Percentiles rank a stretch among this genome's conserved stretches.
phyloP scores from a whole-genome alignment of 2,888 invertebrate genomes.

The Sminthurinus aureus region DNA sequence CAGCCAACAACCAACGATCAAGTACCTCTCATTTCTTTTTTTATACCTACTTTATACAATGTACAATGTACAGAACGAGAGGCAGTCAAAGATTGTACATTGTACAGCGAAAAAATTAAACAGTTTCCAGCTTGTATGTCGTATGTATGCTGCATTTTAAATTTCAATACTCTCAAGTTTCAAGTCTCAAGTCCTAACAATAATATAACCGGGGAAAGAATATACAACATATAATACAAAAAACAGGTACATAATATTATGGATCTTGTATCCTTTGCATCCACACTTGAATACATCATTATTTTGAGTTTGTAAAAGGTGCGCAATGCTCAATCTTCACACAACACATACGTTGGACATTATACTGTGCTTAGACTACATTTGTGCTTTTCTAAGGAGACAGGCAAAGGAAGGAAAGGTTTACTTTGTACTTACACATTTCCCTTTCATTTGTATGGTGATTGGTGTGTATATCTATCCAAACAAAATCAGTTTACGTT shows the following conservation, averaged over 20 bases:
- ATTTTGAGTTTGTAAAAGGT: neutral
- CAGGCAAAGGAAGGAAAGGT: neutral
- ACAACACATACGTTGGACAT: neutral
- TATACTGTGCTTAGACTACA: neutral
- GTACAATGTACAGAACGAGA: too few relatives aligned
- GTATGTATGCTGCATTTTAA: neutral
- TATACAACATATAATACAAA: neutral
- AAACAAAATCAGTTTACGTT: neutral
- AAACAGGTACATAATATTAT: too few relatives aligned
- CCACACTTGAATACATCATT: too few relatives aligned
- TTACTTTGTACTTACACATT: neutral
- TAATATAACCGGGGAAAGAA: neutral
- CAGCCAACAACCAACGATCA: too few relatives aligned
- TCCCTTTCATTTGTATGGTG: too few relatives aligned
- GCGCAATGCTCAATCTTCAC: neutral
- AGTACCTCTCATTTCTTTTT: neutral
- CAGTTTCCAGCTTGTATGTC: neutral
- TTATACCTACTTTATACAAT: too few relatives aligned
- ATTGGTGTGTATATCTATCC: neutral
- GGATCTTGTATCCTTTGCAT: too few relatives aligned
- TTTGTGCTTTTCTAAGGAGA: neutral
- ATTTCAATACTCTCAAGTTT: neutral
- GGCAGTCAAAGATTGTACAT: neutral
- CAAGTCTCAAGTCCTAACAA: neutral
- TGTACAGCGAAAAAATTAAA: slow-evolving; percentile 7